Conservation (phyloP, 1,140 invertebrate species). For the Centruroides vittatus region DNA sequence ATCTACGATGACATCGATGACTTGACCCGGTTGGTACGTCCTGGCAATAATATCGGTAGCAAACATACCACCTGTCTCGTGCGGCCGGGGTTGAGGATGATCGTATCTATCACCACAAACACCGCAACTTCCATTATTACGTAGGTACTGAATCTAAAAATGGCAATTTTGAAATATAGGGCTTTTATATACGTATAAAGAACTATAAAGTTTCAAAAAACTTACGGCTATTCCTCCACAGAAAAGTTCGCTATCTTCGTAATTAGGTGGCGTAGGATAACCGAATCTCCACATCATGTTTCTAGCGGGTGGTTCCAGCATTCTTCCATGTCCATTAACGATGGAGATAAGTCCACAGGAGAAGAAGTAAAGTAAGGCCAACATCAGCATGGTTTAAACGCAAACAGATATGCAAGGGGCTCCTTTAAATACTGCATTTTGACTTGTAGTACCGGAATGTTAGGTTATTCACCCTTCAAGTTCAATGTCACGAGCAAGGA, state of each 20-base stretch:
- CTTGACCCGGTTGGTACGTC: constrained; percentile 65
- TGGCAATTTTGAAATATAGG: too few relatives aligned
- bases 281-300: constrained; percentile 90
- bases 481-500: too few relatives aligned
- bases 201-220: not conserved
- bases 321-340: constrained; percentile 51
- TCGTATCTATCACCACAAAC: constrained; percentile 75
- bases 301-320: constrained; percentile 78
- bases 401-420: too few relatives aligned
- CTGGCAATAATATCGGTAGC: constrained; percentile 67
- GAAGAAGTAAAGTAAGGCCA: not conserved
- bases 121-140: constrained; percentile 71
- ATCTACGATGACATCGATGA: constrained; percentile 28
- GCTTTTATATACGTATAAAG: not conserved
- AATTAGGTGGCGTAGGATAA: constrained; percentile 81
- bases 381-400: not conserved
- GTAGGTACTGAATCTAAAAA: constrained; percentile 55
- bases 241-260: constrained; percentile 75
- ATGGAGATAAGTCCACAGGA: not conserved
- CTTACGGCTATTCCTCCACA: constrained; percentile 72
- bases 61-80: constrained; percentile 71
- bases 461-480: too few relatives aligned
- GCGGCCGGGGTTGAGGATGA: constrained; percentile 50
- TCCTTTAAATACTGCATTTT: too few relatives aligned
- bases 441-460: too few relatives aligned